Conservation (phyloP, 2,888 invertebrate genomes). For the Mesochorus sp. region DNA sequence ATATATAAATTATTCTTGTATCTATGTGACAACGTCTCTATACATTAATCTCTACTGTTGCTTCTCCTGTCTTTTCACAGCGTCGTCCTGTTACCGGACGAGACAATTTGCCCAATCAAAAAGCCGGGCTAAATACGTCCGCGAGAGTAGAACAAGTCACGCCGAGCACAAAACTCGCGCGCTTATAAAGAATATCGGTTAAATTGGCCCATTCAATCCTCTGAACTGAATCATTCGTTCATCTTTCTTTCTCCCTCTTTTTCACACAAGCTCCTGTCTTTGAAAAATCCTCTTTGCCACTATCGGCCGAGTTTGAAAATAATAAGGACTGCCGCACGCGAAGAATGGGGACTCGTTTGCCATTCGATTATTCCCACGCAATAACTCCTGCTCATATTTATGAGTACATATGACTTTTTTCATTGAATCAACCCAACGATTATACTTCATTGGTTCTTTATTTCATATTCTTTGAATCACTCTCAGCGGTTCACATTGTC, state of each 20-base stretch:
- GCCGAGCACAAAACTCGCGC: conserved; percentile 59
- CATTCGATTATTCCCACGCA: conserved; percentile 2
- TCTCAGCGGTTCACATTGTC: too few species aligned
- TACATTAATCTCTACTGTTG: conserved; percentile 35
- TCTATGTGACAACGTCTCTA: conserved; percentile 16
- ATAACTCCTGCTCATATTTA: background rate
- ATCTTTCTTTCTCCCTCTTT: conserved; percentile 8
- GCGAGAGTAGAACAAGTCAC: conserved; percentile 63
- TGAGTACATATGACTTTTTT: background rate
- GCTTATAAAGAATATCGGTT: conserved; percentile 68
- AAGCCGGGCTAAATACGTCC: conserved; percentile 74
- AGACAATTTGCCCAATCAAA: conserved; percentile 82
- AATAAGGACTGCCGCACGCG: background rate
- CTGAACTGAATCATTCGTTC: conserved; percentile 58
- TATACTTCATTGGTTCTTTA: background rate
- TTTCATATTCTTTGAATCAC: background rate
- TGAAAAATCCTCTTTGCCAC: background rate
- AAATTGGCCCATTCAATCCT: conserved; percentile 77
- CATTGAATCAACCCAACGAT: background rate
- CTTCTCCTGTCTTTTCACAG: conserved; percentile 63
- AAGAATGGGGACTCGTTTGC: conserved; percentile 6
- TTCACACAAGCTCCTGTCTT: background rate
- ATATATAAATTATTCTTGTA: background rate
- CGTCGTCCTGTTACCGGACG: conserved; percentile 76
- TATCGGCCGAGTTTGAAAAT: background rate